phyloP scores from a whole-genome alignment of 2,113 vertebrate species.

The Chauna torquata region DNA sequence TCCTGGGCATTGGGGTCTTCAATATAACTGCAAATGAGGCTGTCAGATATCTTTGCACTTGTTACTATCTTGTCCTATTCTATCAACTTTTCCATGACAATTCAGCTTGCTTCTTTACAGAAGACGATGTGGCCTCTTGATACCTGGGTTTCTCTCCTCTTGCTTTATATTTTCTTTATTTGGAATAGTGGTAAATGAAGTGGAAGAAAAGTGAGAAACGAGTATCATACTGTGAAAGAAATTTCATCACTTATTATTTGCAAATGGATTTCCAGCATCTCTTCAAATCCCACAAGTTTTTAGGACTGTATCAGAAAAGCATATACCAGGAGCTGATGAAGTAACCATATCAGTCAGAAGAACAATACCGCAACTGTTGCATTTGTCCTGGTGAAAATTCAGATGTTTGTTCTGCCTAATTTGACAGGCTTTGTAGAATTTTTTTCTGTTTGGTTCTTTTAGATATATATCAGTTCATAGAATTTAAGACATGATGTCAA shows the following conservation, averaged over 20 bases:
- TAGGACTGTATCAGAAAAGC: not conserved
- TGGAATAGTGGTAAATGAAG: not conserved
- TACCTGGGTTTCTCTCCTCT: not conserved
- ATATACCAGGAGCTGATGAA: not conserved
- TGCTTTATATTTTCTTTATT: not conserved
- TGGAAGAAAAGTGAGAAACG: not conserved
- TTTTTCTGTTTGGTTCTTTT: not conserved
- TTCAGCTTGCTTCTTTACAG: not conserved
- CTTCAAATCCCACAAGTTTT: not conserved
- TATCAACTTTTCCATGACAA: not conserved
- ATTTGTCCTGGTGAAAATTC: not conserved
- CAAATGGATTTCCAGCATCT: not conserved
- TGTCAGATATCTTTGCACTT: not conserved
- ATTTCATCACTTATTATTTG: not conserved
- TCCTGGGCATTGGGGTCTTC: not conserved
- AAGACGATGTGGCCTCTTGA: not conserved
- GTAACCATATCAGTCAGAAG: not conserved
- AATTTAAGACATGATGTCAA: not conserved
- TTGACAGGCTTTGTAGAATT: not conserved
- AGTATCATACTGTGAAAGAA: not conserved
- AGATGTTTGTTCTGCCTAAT: fast-evolving
- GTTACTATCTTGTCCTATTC: not conserved
- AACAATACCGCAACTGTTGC: not conserved
- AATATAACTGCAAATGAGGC: not conserved
- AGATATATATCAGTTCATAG: not conserved